phyloP scores from a whole-genome alignment of 1,140 invertebrate genomes.

The Propsilocerus akamusi region DNA sequence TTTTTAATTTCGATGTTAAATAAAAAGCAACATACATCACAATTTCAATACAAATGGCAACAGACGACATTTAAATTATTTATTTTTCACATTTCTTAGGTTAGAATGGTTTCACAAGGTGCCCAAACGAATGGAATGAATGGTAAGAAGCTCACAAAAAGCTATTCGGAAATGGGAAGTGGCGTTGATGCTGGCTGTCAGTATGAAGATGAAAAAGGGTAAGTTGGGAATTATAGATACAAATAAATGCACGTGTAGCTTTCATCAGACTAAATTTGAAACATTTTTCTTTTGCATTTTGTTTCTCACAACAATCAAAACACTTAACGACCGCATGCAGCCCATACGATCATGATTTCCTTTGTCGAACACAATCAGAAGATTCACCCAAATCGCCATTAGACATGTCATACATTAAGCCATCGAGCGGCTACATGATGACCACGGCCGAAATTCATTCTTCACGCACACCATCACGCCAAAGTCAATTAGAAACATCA shows the following conservation, averaged over 20 bases:
- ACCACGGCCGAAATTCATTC: background rate
- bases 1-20: no score
- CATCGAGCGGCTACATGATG: background rate
- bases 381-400: conserved; percentile 55
- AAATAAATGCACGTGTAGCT: no score
- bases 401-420: conserved; percentile 20
- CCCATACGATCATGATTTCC: conserved; percentile 42
- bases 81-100: conserved; percentile 25
- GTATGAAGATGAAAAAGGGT: background rate
- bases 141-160: conserved; percentile 58
- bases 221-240: background rate
- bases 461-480: conserved; percentile 1
- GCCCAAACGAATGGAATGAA: conserved; percentile 68
- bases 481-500: conserved; percentile 5
- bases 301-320: background rate
- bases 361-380: conserved; percentile 65
- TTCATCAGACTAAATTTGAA: no score
- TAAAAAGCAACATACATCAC: no score
- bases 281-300: background rate
- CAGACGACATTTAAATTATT: background rate
- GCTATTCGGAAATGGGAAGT: conserved; percentile 57
- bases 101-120: conserved; percentile 74
- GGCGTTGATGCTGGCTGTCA: conserved; percentile 11
- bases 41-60: no score
- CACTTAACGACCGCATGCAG: no score